Evolutionary conservation across 2,888 invertebrate genomes (phyloP).

Genomic region (Salpingus planirostris): DNA sequence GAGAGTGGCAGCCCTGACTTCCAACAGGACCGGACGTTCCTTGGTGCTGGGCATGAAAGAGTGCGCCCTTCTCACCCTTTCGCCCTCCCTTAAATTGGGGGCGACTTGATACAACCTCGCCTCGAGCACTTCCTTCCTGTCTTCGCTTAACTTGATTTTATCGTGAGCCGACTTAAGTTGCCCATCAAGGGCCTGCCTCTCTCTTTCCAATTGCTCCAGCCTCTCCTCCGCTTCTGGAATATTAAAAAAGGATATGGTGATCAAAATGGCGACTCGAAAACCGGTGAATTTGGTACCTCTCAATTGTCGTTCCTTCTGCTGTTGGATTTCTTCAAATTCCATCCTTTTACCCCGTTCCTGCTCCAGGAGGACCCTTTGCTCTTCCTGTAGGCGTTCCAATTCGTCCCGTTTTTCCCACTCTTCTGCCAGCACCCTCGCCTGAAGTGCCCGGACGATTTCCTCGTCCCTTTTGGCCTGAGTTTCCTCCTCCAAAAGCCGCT

Average conservation of each 20-base stretch:
- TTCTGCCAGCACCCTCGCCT: conserved; percentile 66
- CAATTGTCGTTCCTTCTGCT: conserved; percentile 60
- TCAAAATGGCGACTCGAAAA: background rate
- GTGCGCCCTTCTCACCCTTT: conserved; percentile 55
- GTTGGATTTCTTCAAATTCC: conserved; percentile 64
- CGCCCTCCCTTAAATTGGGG: conserved; percentile 47
- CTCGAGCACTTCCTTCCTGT: conserved; percentile 51
- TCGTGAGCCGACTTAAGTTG: conserved; percentile 60
- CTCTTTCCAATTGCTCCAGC: conserved; percentile 60
- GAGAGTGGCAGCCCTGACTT: conserved; percentile 36
- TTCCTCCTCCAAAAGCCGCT: conserved; percentile 67
- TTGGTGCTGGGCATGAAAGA: conserved; percentile 63
- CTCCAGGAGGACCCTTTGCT: conserved; percentile 63
- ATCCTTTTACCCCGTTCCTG: conserved; percentile 66
- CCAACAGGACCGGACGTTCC: conserved; percentile 42
- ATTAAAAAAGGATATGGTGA: no score
- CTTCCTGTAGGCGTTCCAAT: conserved; percentile 67
- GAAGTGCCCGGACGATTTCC: conserved; percentile 65
- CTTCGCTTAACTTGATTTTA: conserved; percentile 60
- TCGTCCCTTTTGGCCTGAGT: conserved; percentile 78
- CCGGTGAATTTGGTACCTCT: conserved; percentile 44
- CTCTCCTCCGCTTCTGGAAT: conserved; percentile 62
- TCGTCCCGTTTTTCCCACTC: conserved; percentile 80
- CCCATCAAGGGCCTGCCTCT: conserved; percentile 58
- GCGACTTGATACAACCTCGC: conserved; percentile 47